Evolutionary conservation across 1,140 invertebrate genomes (phyloP).

Genomic region (Tribolium madens): DNA sequence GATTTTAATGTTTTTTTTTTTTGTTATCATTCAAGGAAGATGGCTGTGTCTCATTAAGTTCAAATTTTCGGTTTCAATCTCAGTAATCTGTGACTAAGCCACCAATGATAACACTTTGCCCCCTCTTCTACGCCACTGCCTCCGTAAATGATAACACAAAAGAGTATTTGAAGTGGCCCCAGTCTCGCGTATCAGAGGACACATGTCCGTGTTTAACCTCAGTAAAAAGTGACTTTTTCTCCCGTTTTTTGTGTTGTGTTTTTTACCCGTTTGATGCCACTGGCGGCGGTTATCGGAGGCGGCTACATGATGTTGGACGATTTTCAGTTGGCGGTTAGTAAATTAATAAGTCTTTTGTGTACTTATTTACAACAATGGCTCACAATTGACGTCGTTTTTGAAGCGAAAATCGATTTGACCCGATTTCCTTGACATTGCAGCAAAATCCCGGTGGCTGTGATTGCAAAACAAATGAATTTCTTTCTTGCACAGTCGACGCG

Average conservation of each 20-base stretch:
- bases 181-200: constrained; percentile 17
- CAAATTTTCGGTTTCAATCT: too few species aligned
- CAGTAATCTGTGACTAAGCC: too few species aligned
- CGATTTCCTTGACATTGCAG: too few species aligned
- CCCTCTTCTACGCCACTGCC: constrained; percentile 1
- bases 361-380: neutral
- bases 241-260: neutral
- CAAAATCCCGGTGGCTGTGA: too few species aligned
- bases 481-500: too few species aligned
- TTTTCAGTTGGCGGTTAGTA: constrained; percentile 22
- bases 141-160: constrained; percentile 30
- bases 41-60: neutral
- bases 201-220: neutral
- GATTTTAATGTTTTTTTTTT: neutral
- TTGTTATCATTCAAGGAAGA: constrained; percentile 6
- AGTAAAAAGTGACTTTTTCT: neutral
- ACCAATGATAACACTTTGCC: too few species aligned
- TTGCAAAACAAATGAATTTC: too few species aligned
- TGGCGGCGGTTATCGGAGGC: neutral
- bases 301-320: constrained; percentile 6
- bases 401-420: neutral
- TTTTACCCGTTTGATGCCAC: constrained; percentile 1
- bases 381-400: neutral
- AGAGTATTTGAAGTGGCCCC: constrained; percentile 23
- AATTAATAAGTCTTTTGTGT: neutral